phyloP scores from a whole-genome alignment of 2,888 invertebrate genomes.

The Ethmia dodecea region DNA sequence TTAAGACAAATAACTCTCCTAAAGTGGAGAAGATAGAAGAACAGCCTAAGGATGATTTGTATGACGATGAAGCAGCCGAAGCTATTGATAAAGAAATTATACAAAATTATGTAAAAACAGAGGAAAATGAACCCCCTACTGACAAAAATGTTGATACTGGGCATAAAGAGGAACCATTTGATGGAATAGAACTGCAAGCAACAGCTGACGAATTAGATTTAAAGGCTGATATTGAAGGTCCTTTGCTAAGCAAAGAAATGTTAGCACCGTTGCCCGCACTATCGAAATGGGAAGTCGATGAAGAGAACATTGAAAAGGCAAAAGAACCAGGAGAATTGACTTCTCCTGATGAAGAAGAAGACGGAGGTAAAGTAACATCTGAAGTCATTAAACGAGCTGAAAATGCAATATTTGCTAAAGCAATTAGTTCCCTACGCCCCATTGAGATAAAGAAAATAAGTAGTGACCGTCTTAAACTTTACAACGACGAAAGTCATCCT shows the following conservation, averaged over 20 bases:
- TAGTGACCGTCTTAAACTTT: slow-evolving; percentile 81
- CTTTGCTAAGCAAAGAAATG: slow-evolving; percentile 72
- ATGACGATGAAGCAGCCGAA: slow-evolving; percentile 73
- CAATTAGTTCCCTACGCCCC: slow-evolving; percentile 87
- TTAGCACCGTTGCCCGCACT: slow-evolving; percentile 86
- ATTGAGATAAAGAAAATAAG: slow-evolving; percentile 87
- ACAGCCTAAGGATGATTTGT: slow-evolving; percentile 54
- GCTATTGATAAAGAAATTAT: slow-evolving; percentile 77
- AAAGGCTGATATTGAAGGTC: slow-evolving; percentile 66
- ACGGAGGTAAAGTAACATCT: slow-evolving; percentile 85
- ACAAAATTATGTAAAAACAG: slow-evolving; percentile 73
- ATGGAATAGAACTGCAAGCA: slow-evolving; percentile 78
- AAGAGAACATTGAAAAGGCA: slow-evolving; percentile 59
- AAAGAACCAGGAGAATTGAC: slow-evolving; percentile 69
- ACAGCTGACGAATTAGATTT: slow-evolving; percentile 75
- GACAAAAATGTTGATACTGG: slow-evolving; percentile 40
- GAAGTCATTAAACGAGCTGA: slow-evolving; percentile 94
- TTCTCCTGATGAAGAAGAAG: slow-evolving; percentile 69
- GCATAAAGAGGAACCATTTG: slow-evolving; percentile 73
- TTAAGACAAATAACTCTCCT: slow-evolving; percentile 23
- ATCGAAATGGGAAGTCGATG: slow-evolving; percentile 93
- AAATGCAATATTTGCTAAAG: slow-evolving; percentile 94
- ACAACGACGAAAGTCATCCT: slow-evolving; percentile 68
- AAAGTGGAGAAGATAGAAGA: slow-evolving; percentile 27
- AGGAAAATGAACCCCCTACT: slow-evolving; percentile 36